Evolutionary conservation across 2,113 vertebrate genomes (phyloP), one percentile per base, ranked within the genome.

Genomic region (Neodontobutis hainanensis): DNA sequence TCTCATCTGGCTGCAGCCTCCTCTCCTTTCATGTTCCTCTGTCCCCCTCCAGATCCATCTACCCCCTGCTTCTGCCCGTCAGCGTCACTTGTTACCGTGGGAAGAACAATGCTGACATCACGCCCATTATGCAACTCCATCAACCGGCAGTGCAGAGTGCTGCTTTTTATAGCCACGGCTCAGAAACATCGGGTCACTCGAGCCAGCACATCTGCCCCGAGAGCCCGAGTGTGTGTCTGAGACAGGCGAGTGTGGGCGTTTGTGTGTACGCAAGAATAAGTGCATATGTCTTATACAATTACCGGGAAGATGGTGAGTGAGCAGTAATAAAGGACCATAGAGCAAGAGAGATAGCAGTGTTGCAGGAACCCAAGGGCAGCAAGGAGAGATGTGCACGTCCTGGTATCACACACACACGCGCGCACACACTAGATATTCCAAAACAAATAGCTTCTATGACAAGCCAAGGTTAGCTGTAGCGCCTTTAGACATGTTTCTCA

Each of bases 61-160:
- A 32, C 72, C 0, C 14, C 2, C 2, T 14, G 11, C 44, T 58
- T 66, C 53, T 35, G 57, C 64, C 68, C 38, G 2, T 68, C 64
- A 65, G 66, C 83, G 48, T 86, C 86, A 86, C 89, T 81, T 78
- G 81, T 87, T 87, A 86, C 82, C 32, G 66, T 77, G 80, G 70
- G 73, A 77, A 79, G 81, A 86, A 79, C 84, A 82, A 76, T 70
- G 85, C 79, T 88, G 88, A 91, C 88, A 85, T 88, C 87, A 87
- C 60, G 53, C 64, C 73, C 78, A 83, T 89, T 88, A 88, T 82
- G 84, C 85, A 87, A 86, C 74, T 81, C 72, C 46, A 72, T 86
- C 80, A 81, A 36, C 40, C 61, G 38, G 0, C 63, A 55, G 65
- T 32, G 2, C 8, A 36, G 50, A 61, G 55, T 57, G 70, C 8